Evolutionary conservation across 2,888 invertebrate genomes (phyloP), one percentile per base, ranked within the genome.

Genomic region (Drosophila tanythrix): DNA sequence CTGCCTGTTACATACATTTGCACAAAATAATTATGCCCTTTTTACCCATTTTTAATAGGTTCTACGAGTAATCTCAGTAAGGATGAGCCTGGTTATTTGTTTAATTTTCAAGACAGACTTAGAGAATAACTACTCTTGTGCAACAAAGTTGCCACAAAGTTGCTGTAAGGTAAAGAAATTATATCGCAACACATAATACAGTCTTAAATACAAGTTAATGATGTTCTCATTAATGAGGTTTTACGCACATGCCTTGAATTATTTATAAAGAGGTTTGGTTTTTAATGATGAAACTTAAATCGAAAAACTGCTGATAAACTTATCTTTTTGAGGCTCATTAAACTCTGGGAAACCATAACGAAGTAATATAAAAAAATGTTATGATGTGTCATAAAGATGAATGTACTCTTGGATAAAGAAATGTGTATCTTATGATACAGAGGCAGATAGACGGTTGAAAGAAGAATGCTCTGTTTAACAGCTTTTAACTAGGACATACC

Each of bases 61-160:
- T 21, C 21, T 21, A 21, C 21, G 21, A 21, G 21, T 21, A 21
- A 1, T 0, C 79, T 93, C 2, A 89, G 88, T 31, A 82, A 88
- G 15, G 88, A 92, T 57, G 94, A 94, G 72, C 93, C 94, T 13
- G 94, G 94, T 2, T 92, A 94, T 55, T 93, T 93, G 90, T 90
- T 93, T 51, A 82, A 93, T 61, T 93, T 94, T 13, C 91, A 94
- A 76, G 94, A 94, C 33, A 72, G 91, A 15, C 81, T 75, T 7
- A 56, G 64, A 4, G 81, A 90, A 27, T 36, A 56, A 7, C 82
- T 83, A 0, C n/a, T 87, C 4, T 60, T 79, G 36, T 64, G 51
- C 38, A 68, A 77, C 38, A 68, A 66, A 0, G 76, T 88, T 4
- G 80, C 89, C 46, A 8, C 21, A 21, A 21, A 21, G 21, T 21